These are phyloP conservation scores for Isurus oxyrinchus DNA, from an alignment of 2,113 vertebrate genomes.

Conservation along the genomic window DNA sequence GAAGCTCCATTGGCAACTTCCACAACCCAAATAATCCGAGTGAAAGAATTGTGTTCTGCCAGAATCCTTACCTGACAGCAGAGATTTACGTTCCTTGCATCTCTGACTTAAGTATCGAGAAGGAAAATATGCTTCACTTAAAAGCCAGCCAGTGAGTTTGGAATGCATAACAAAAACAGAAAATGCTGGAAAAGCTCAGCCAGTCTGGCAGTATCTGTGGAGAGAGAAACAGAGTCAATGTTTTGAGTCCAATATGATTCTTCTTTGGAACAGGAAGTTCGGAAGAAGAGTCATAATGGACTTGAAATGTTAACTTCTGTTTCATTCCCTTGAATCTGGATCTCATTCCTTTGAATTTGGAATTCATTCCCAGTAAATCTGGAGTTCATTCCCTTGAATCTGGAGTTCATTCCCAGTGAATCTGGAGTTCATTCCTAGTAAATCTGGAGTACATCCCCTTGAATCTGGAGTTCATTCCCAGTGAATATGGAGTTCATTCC, in stretches of 20 bases:
- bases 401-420: not conserved
- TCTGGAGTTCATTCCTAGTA: not conserved
- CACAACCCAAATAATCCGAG: not conserved
- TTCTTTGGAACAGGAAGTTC: no score
- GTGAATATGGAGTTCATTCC: not conserved
- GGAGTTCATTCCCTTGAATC: not conserved
- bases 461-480: not conserved
- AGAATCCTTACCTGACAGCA: not conserved
- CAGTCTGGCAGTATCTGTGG: no score
- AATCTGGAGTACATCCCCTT: not conserved
- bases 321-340: not conserved
- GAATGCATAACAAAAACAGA: not conserved
- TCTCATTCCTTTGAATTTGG: not conserved
- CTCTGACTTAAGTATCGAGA: not conserved
- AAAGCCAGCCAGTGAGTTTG: not conserved
- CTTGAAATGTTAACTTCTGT: no score
- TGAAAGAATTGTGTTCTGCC: not conserved
- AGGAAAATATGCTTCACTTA: not conserved
- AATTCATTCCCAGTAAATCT: not conserved
- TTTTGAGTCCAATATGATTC: no score
- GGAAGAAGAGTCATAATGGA: no score
- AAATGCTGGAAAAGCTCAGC: no score
- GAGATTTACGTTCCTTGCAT: not conserved
- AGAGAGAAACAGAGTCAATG: no score
- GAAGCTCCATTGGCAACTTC: not conserved